These are phyloP conservation scores for Dryobotodes eremita DNA, from an alignment of 2,888 invertebrate species.

Conservation along the genomic window DNA sequence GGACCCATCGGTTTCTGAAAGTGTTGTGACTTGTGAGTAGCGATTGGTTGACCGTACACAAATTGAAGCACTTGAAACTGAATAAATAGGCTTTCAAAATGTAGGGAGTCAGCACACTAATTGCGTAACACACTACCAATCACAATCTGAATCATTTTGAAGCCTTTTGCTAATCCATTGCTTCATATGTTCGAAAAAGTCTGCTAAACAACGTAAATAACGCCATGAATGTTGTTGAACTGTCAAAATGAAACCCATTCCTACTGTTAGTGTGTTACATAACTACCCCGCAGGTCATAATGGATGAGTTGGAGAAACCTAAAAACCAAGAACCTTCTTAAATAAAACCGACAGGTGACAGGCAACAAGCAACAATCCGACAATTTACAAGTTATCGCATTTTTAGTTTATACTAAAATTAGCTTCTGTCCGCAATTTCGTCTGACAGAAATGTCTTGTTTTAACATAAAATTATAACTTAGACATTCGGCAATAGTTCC, in stretches of 20 bases:
- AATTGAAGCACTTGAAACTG: not conserved
- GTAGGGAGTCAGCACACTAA: too few species aligned
- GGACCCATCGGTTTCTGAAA: not conserved
- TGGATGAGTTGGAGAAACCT: not conserved
- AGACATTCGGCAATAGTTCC: not conserved
- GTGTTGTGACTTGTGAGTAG: too few species aligned
- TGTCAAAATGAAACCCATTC: too few species aligned
- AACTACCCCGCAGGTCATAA: too few species aligned
- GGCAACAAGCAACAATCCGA: not conserved
- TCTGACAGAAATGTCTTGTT: not conserved
- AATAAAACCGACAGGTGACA: not conserved
- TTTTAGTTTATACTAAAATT: not conserved
- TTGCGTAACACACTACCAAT: too few species aligned
- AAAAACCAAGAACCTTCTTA: too few species aligned
- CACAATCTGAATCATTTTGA: too few species aligned
- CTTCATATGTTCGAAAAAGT: too few species aligned
- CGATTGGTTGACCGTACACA: not conserved
- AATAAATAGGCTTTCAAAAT: not conserved
- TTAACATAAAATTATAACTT: not conserved
- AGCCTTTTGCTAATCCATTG: too few species aligned
- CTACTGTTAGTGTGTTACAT: too few species aligned
- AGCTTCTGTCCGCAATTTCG: not conserved
- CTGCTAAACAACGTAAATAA: too few species aligned
- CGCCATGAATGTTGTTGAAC: too few species aligned
- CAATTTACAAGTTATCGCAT: not conserved